These are phyloP conservation scores for Goniozus legneri DNA, from an alignment of 1,140 invertebrate genomes.

Conservation along the genomic window DNA sequence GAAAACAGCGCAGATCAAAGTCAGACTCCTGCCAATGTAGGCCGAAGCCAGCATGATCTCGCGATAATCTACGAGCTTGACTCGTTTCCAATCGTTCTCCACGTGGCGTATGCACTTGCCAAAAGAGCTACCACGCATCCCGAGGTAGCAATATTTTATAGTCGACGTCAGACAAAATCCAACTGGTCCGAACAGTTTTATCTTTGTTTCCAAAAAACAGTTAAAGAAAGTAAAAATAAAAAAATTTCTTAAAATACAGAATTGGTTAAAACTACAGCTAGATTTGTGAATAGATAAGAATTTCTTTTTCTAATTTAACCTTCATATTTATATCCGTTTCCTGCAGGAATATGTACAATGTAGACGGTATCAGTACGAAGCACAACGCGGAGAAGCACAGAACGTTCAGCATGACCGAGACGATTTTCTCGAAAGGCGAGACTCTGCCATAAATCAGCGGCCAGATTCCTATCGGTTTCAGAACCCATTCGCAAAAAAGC, in stretches of 20 bases:
- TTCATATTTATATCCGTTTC: constrained; percentile 13
- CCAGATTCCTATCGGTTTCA: constrained; percentile 32
- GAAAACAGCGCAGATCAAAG: constrained; percentile 12
- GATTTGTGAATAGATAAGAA: not conserved
- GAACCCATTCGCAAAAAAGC: constrained; percentile 22
- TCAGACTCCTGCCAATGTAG: constrained; percentile 14
- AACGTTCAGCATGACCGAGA: not conserved
- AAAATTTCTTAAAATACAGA: no score
- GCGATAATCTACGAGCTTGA: not conserved
- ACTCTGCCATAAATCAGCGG: not conserved
- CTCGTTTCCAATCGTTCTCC: constrained; percentile 20
- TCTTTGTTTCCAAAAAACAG: constrained; percentile 4
- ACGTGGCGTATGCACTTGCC: constrained; percentile 20
- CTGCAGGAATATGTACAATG: constrained; percentile 4
- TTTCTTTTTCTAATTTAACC: not conserved
- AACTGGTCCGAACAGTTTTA: constrained; percentile 21
- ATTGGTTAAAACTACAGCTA: no score
- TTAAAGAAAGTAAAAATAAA: no score
- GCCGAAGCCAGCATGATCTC: constrained; percentile 18
- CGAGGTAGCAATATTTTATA: constrained; percentile 22
- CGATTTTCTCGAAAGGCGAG: not conserved
- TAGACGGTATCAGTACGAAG: constrained; percentile 18
- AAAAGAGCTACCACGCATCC: not conserved
- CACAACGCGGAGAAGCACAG: constrained; percentile 6
- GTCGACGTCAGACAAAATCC: constrained; percentile 18